Base-by-base conservation (phyloP, 2,113 vertebrate genomes). In the Athene noctua region DNA sequence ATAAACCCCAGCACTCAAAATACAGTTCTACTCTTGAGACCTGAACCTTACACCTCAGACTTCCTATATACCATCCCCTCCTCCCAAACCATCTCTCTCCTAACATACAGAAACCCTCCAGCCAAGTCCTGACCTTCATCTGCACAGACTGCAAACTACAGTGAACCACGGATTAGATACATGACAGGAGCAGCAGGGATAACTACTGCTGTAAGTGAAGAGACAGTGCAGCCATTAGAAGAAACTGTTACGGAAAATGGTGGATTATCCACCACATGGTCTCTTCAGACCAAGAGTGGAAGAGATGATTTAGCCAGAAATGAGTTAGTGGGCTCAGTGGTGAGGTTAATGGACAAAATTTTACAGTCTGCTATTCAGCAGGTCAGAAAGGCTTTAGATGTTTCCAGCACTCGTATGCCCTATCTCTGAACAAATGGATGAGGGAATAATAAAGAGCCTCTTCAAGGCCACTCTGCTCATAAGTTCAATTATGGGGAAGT, bases 101-200 rank as follows among this genome's bases (percentile, higher is more conserved):
- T 34, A 49, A 67, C 44, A 40, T 19, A 3, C 82, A 86, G 80
- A 52, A 54, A 15, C n/a, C 55, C 79, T 29, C 51, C 81, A 66
- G 61, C 44, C 29, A 10, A 20, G 51, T 5, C 54, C 78, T 46
- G 47, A 32, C 17, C 68, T 55, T 49, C 62, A 10, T 2, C 0
- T 0, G 18, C 7, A 36, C 71, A 68, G 54, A 47, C 66, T 59
- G 47, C 21, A 49, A 75, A 17, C 22, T 7, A 21, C 70, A 72
- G 20, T 1, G 62, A 78, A 29, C 16, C 79, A 16, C 0, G 0
- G n/a, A 6, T 1, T 47, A 47, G 78, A 34, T 2, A n/a, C 9
- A 2, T 4, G 20, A 1, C 27, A 68, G 77, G 22, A 90, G 87
- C 80, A 55, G 81, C 42, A 80, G 66, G 40, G 36, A 17, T 22